Base-by-base conservation (phyloP, 2,888 invertebrate genomes). In the Lasioglossum vierecki region DNA sequence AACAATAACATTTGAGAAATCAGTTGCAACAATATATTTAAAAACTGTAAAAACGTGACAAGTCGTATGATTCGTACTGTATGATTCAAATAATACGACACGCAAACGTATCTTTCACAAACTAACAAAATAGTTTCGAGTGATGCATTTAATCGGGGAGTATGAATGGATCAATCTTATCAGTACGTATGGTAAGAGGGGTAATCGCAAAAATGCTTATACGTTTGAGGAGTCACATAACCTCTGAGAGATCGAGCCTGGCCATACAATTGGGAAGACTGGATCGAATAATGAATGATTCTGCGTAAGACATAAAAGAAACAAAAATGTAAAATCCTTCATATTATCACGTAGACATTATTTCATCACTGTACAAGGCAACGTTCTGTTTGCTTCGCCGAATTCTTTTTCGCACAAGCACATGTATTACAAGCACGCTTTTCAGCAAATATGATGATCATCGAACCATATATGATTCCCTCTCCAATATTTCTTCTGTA, bases 221-320 rank as follows among this genome's bases (percentile, higher is more conserved):
- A 9, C 15, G 26, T 11, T 15, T 6, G 41, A 46, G 41, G 39
- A 41, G n/a, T 39, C 0, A 72, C 83, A 76, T 83, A 83, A 83
- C 83, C 83, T 83, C 22, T 44, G 49, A 77, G 2, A 76, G 57
- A 41, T 53, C n/a, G 4, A 39, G 15, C 6, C 8, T 35, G 35
- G 39, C 26, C 2, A 2, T 1, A 18, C 13, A 4, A 46, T 9
- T 18, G 35, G 9, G 18, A 15, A 46, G 39, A 70, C 46, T 15
- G 6, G 60, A 81, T 49, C 49, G 30, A 70, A 60, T 44, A 70
- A 39, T 53, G 8, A 68, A 80, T 41, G 5, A 76, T 44, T 73
- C 26, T 26, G 9, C 22, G 15, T 63, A 76, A 82, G 35, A 76
- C 46, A 5, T 44, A 83, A 49, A 4, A 22, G 35, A 46, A 49